Base-by-base conservation (phyloP, 2,797 vertebrate genomes). In the Chloroceryle amazona region DNA sequence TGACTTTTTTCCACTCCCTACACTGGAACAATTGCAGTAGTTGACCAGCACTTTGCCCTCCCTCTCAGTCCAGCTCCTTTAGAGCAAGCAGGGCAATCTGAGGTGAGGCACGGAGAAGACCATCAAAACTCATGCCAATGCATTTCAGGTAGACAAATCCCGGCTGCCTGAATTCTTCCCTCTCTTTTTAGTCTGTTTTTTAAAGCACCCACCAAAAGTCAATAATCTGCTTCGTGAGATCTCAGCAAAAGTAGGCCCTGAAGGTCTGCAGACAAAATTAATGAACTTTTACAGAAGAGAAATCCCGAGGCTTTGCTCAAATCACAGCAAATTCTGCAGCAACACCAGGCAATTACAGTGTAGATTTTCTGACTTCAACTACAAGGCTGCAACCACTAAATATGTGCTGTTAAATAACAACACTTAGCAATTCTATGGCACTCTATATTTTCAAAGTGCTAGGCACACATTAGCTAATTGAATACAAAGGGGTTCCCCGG, bases 391-490 rank as follows among this genome's bases (percentile, higher is more conserved):
- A 96, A 49, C 60, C 81, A 84, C 49, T 55, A 86, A 91, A 93
- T 68, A 78, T 6, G 72, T 52, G 71, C 90, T 74, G 81, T 96
- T 96, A 97, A 96, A 95, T 91, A 96, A 94, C 67, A 90, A 87
- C 93, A 91, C 90, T 95, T 96, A 86, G 79, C 73, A 61, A 72
- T 90, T 92, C 91, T 49, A 75, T 81, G 68, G 92, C 88, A 83
- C 85, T 76, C 94, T 47, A 22, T 92, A 95, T 97, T 96, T 96
- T 90, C 89, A 6, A 44, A 95, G 95, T 35, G 79, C 93, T 80
- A 95, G 89, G 95, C 92, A 46, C 82, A 91, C 94, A 96, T 97
- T 97, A 97, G 96, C 96, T 97, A 97, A 97, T 96, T 96, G 96
- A 96, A 95, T 93, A 95, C 92, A 96, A 96, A 94, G 81, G 91